These are phyloP conservation scores for Brachylomia viminalis DNA, from an alignment of 2,888 invertebrate genomes.

Conservation along the genomic window DNA sequence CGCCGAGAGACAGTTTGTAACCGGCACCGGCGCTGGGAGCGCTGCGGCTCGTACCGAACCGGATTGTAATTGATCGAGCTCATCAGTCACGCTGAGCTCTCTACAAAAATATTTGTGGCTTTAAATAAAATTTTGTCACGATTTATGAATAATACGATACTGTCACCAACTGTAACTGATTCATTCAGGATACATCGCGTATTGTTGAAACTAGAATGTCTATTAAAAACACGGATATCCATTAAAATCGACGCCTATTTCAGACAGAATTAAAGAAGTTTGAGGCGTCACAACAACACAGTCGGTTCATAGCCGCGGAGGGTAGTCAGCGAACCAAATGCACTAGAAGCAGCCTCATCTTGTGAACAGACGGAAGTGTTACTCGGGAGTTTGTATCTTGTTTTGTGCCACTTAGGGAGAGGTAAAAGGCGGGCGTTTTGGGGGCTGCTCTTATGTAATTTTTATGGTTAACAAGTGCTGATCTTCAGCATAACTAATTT, in stretches of 20 bases:
- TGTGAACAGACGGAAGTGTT: background rate
- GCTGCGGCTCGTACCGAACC: slow-evolving; percentile 10
- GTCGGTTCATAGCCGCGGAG: background rate
- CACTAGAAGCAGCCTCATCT: background rate
- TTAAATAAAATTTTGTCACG: slow-evolving; percentile 16
- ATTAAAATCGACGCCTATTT: background rate
- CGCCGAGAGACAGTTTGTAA: no score
- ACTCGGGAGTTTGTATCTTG: background rate
- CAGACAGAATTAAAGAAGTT: background rate
- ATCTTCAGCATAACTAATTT: no score
- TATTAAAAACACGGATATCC: no score
- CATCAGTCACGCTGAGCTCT: slow-evolving; percentile 17
- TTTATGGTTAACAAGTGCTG: background rate
- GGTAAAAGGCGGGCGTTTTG: background rate
- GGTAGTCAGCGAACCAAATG: background rate
- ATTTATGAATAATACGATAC: slow-evolving; percentile 25
- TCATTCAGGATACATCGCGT: background rate
- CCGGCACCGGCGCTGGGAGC: background rate
- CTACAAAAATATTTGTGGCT: slow-evolving; percentile 8
- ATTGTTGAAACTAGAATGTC: background rate
- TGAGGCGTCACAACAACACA: background rate
- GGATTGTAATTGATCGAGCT: slow-evolving; percentile 23
- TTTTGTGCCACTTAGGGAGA: background rate
- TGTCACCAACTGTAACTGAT: slow-evolving; percentile 18
- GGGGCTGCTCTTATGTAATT: background rate